Percentiles rank a stretch among this genome's conserved stretches.
Conservation (phyloP, 2,113 vertebrate genomes). For the Axis porcinus region DNA sequence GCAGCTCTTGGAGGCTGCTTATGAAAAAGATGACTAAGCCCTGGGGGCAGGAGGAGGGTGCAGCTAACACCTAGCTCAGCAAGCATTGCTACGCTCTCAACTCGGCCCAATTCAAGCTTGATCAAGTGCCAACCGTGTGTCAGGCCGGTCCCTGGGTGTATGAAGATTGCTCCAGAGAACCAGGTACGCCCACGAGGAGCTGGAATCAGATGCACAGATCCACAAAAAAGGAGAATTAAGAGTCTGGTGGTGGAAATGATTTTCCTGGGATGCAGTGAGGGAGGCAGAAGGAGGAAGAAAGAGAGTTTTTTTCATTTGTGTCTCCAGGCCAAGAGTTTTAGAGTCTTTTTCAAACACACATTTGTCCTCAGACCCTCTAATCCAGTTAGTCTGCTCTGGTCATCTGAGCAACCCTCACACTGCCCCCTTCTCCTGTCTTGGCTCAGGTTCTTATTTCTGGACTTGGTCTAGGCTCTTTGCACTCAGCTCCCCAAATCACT, state of each 20-base stretch:
- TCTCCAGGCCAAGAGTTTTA: neutral
- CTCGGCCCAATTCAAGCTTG: neutral
- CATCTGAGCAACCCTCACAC: neutral
- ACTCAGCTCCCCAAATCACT: neutral
- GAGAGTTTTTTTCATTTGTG: neutral
- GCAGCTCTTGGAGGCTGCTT: conserved; percentile 61
- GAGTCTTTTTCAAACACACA: neutral
- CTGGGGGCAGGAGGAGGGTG: neutral
- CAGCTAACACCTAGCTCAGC: conserved; percentile 16
- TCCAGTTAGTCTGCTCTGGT: neutral
- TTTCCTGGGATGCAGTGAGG: neutral
- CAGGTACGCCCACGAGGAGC: neutral
- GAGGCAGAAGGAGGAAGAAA: neutral
- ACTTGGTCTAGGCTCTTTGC: neutral
- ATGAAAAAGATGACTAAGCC: conserved; percentile 60
- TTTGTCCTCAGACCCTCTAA: neutral
- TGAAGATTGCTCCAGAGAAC: neutral
- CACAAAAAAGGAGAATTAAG: neutral
- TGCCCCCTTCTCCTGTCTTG: neutral
- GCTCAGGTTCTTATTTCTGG: neutral
- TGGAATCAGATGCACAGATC: neutral
- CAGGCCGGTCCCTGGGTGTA: neutral
- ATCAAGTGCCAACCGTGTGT: neutral
- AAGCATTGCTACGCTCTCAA: neutral
- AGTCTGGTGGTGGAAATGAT: neutral